A percentile compares a stretch with the other conserved stretches of the same genome.
Evolutionary conservation across 2,888 invertebrate genomes (phyloP).

Genomic region (Poecilobothrus nobilitatus): DNA sequence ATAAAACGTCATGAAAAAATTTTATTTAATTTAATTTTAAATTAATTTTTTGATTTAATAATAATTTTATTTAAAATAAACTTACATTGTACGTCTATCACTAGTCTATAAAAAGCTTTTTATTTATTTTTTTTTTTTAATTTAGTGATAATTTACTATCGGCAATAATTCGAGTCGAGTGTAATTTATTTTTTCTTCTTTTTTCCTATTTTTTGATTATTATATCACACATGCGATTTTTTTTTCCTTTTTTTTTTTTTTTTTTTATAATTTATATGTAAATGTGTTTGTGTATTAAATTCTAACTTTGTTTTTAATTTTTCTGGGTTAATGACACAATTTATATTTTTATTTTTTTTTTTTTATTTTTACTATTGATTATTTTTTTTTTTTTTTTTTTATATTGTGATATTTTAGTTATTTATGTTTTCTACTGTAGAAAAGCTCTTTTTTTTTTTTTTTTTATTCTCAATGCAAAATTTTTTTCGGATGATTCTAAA

Average conservation of each 20-base stretch:
- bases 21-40: too few species aligned
- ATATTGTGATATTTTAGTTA: background rate
- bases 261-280: background rate
- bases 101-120: too few species aligned
- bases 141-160: too few species aligned
- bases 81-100: too few species aligned
- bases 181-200: too few species aligned
- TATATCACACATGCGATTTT: background rate
- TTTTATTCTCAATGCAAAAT: background rate
- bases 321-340: conserved; percentile 5
- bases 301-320: conserved; percentile 3
- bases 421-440: background rate
- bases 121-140: too few species aligned
- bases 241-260: background rate
- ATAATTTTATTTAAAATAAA: too few species aligned
- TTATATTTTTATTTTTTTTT: background rate
- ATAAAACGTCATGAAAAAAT: too few species aligned
- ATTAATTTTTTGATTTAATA: too few species aligned
- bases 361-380: background rate
- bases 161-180: too few species aligned
- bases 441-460: background rate
- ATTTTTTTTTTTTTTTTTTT: background rate
- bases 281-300: background rate
- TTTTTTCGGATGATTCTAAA: background rate
- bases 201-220: too few species aligned